phyloP scores from a whole-genome alignment of 2,113 vertebrate genomes.

The Perca fluviatilis region DNA sequence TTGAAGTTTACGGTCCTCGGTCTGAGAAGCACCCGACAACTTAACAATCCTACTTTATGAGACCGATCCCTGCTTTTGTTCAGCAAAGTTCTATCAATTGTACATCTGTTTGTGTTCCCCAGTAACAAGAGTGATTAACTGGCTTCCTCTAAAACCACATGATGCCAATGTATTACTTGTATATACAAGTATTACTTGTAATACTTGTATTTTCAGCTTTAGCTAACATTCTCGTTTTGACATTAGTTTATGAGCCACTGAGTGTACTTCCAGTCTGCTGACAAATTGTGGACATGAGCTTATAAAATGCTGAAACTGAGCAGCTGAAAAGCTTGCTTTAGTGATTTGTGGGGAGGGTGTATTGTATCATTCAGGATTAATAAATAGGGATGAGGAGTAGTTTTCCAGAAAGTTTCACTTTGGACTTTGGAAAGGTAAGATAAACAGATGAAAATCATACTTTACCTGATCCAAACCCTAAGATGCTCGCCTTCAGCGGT shows the following conservation, averaged over 20 bases:
- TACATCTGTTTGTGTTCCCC: neutral
- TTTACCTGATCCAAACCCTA: constrained; percentile 92
- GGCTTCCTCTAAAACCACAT: neutral
- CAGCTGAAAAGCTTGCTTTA: neutral
- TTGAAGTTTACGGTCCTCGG: no score
- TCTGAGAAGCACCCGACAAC: neutral
- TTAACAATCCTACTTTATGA: neutral
- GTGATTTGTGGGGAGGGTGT: neutral
- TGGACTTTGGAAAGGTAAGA: neutral
- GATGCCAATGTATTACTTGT: no score
- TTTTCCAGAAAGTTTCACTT: neutral
- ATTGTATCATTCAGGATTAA: neutral
- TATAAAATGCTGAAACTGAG: neutral
- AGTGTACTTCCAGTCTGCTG: neutral
- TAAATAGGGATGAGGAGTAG: neutral
- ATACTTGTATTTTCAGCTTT: neutral
- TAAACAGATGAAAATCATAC: neutral
- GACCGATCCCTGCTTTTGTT: neutral
- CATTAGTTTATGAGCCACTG: neutral
- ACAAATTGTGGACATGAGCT: neutral
- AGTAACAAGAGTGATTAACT: no score
- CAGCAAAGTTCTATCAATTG: neutral
- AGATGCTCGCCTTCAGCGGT: constrained; percentile 88
- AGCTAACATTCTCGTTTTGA: neutral
- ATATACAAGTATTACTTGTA: no score